Conservation (phyloP, 1,140 invertebrate species). For the Propsilocerus akamusi region DNA sequence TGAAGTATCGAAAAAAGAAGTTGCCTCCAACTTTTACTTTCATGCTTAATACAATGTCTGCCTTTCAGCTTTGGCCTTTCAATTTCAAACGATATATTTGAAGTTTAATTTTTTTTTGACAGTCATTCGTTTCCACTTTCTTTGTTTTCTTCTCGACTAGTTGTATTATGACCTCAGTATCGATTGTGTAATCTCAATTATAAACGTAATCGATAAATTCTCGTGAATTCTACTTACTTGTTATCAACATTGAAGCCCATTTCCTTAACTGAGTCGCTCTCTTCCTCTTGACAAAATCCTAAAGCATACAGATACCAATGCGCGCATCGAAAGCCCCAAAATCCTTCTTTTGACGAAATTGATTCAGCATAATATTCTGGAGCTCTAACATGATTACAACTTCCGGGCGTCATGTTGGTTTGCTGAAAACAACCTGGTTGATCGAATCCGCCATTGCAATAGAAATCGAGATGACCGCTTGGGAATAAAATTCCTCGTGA, state of each 20-base stretch:
- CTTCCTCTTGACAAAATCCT: slow-evolving; percentile 28
- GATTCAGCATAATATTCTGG: slow-evolving; percentile 55
- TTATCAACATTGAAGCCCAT: slow-evolving; percentile 45
- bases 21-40: too few species aligned
- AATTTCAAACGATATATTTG: too few species aligned
- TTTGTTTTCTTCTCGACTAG: too few species aligned
- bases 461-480: slow-evolving; percentile 41
- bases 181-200: too few species aligned
- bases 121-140: too few species aligned
- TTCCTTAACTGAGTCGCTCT: slow-evolving; percentile 31
- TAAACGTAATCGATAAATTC: too few species aligned
- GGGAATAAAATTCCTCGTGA: slow-evolving; percentile 28
- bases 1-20: too few species aligned
- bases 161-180: too few species aligned
- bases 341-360: slow-evolving; percentile 42
- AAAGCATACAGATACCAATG: slow-evolving; percentile 40
- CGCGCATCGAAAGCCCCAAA: slow-evolving; percentile 47
- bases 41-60: too few species aligned
- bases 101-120: too few species aligned
- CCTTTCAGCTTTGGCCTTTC: too few species aligned
- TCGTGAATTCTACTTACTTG: slow-evolving; percentile 28
- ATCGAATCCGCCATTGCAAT: slow-evolving; percentile 34
- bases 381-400: slow-evolving; percentile 47
- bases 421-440: slow-evolving; percentile 36
- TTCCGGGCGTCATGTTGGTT: not conserved